Base-by-base conservation (phyloP, 2,797 vertebrate genomes). In the Heteromormyrus szaboi region DNA sequence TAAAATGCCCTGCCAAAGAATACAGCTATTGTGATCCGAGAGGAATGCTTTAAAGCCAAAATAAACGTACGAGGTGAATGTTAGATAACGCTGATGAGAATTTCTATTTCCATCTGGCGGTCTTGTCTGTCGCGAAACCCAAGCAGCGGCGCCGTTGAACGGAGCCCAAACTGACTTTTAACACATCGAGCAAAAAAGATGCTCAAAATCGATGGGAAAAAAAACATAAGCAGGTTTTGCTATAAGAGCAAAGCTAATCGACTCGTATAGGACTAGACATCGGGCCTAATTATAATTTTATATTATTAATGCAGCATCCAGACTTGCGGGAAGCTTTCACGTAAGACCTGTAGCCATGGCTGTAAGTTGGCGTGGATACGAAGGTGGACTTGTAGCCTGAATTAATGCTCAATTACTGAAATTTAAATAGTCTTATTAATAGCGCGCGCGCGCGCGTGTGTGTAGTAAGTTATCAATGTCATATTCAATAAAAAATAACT, bases 61-160 rank as follows among this genome's bases (percentile, higher is more conserved):
- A 50, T 33, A 79, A 79, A 62, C 22, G 50, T 37, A 46, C 44
- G 29, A 41, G 89, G 51, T 87, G 53, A 53, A 84, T 25, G 76
- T 62, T 72, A 87, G 85, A 87, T 87, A 56, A 68, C 68, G 17
- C 68, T 22, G 85, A 68, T 29, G 51, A 50, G 89, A 79, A 37
- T 87, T 87, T 83, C 41, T 56, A 51, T 89, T 85, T 37, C 85
- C 50, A n/a, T 56, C 50, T 88, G 88, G 81, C 22, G 53, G 29
- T 46, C 54, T 81, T 19, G 76, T 85, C 88, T 79, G 41, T 79
- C 81, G 44, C 81, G 44, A 46, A 84, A 84, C 22, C 44, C 19
- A 22, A 50, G 41, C 44, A 84, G 79, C 29, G 33, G 37, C 72
- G 37, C 17, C 72, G 14, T 14, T 79, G 33, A 79, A 7, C 41